These are phyloP conservation scores for Microctenopoma steveboyesi DNA, from an alignment of 2,797 vertebrate species.

Conservation along the genomic window DNA sequence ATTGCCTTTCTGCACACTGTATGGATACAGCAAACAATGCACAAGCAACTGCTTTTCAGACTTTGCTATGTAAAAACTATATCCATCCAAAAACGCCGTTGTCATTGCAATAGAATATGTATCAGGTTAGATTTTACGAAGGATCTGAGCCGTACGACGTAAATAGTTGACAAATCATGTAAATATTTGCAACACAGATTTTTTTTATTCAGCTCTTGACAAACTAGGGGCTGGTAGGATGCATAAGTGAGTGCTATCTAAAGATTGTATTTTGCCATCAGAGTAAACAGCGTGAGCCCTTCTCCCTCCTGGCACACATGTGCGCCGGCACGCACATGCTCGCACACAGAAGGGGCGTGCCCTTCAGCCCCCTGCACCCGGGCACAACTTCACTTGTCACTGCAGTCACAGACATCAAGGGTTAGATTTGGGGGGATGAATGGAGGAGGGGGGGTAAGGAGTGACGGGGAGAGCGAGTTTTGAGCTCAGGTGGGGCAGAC, in stretches of 20 bases:
- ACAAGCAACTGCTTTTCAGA: constrained; percentile 40
- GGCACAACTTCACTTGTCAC: constrained; percentile 75
- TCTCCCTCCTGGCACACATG: constrained; percentile 43
- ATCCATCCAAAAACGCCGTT: constrained; percentile 5
- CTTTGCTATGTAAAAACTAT: constrained; percentile 2
- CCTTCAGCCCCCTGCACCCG: constrained; percentile 65
- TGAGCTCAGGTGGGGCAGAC: constrained; percentile 73
- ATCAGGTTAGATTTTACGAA: constrained; percentile 30
- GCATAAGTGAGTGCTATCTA: constrained; percentile 56
- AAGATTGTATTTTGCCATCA: constrained; percentile 63
- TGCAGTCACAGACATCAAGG: constrained; percentile 51
- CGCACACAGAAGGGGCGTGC: constrained; percentile 52
- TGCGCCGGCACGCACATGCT: constrained; percentile 24
- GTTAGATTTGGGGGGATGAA: constrained; percentile 50
- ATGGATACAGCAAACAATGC: constrained; percentile 60
- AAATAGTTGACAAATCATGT: constrained; percentile 54
- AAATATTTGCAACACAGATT: constrained; percentile 46
- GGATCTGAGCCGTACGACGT: constrained; percentile 33
- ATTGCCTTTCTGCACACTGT: constrained; percentile 56
- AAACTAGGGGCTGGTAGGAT: constrained; percentile 57
- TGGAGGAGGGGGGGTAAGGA: constrained; percentile 48
- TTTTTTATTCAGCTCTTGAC: constrained; percentile 47
- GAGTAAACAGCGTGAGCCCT: constrained; percentile 54
- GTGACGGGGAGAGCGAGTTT: constrained; percentile 55
- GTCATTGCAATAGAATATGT: constrained; percentile 6